Evolutionary conservation across 2,113 vertebrate species (phyloP), one percentile per base, ranked within the genome.

Genomic region (Rhizomys pruinosus): DNA sequence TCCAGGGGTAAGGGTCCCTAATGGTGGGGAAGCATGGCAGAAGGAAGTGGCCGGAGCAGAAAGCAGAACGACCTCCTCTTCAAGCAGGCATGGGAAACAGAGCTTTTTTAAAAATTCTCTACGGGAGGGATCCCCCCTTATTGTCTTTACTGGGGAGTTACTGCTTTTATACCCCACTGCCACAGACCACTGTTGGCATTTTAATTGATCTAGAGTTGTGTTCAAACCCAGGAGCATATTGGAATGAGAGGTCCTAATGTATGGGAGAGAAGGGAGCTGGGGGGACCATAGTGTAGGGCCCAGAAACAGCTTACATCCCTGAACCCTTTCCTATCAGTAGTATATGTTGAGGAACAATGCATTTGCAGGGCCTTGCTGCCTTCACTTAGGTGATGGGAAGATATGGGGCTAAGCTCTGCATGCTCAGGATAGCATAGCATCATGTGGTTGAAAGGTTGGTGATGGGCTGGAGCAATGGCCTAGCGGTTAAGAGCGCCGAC

Each of bases 61-160:
- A n/a, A n/a, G n/a, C n/a, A n/a, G n/a, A n/a, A n/a, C n/a, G n/a
- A n/a, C n/a, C n/a, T n/a, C n/a, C n/a, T n/a, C n/a, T n/a, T n/a
- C n/a, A n/a, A n/a, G n/a, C n/a, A n/a, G n/a, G n/a, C n/a, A n/a
- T n/a, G n/a, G n/a, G n/a, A n/a, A n/a, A n/a, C n/a, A n/a, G n/a
- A n/a, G n/a, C n/a, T n/a, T n/a, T 23, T 87, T 89, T 76, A 7
- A 69, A 42, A 78, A 12, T 89, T 94, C 66, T 87, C 16, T 66
- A 3, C 47, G 27, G 68, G 68, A 3, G 29, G 32, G 34, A 6
- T 17, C 2, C 39, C 25, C 22, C 32, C 55, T 72, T 76, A 20
- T 92, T 71, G 16, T 34, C 42, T 63, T 5, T 44, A 2, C 8
- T n/a, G 19, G 29, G 19, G 42, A 29, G 71, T 69, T 22, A 55